Conservation (phyloP, 2,888 invertebrate genomes). For the Dasysyrphus tricinctus region DNA sequence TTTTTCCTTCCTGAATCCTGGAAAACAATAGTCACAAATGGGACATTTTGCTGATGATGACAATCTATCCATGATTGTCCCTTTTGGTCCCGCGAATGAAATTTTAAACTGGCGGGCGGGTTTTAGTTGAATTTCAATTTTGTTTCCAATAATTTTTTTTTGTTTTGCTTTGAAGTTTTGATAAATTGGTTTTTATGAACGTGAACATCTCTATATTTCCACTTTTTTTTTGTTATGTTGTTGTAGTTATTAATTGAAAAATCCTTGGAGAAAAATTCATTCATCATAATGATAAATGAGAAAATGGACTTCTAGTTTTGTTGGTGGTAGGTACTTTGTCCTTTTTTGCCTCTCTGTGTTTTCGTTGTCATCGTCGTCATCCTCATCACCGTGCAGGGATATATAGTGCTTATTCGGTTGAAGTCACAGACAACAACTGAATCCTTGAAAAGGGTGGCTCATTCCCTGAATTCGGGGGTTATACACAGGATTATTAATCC, state of each 20-base stretch:
- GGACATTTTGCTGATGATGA: conserved; percentile 43
- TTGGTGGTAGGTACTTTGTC: conserved; percentile 17
- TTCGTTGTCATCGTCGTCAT: background rate
- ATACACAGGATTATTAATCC: conserved; percentile 46
- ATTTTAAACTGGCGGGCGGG: background rate
- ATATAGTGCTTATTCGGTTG: conserved; percentile 43
- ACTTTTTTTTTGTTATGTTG: conserved; percentile 7
- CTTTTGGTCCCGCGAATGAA: background rate
- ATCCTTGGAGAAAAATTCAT: conserved; percentile 53
- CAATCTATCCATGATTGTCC: conserved; percentile 1
- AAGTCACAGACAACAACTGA: conserved; percentile 43
- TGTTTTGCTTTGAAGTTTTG: conserved; percentile 16
- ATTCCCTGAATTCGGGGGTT: background rate
- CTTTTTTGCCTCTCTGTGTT: conserved; percentile 19
- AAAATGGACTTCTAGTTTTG: conserved; percentile 24
- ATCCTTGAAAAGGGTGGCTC: background rate
- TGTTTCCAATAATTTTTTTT: conserved; percentile 4
- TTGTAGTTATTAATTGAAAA: conserved; percentile 50
- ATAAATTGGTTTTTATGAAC: conserved; percentile 55
- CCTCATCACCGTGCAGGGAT: background rate
- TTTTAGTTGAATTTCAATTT: conserved; percentile 14
- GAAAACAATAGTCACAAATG: conserved; percentile 20
- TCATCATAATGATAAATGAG: conserved; percentile 72
- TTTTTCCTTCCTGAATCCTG: background rate
- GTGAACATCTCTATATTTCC: conserved; percentile 1